Evolutionary conservation across 2,888 invertebrate genomes (phyloP).

Genomic region (Agrenia bidenticulata): DNA sequence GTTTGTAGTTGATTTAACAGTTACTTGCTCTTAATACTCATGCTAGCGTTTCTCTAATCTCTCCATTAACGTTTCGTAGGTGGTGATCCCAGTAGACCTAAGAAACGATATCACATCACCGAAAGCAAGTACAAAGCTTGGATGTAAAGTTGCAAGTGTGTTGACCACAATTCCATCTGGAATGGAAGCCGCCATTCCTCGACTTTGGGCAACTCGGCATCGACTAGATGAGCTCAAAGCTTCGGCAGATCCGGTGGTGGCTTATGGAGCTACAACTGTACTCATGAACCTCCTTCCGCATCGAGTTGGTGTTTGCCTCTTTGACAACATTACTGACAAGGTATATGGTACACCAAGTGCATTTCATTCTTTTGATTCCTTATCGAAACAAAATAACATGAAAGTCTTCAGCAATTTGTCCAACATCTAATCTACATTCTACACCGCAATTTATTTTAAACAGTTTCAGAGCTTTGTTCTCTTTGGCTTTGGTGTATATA

Average conservation of each 20-base stretch:
- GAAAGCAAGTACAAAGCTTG: constrained; percentile 54
- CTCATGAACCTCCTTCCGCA: constrained; percentile 55
- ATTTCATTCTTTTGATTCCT: too few species aligned
- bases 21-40: too few species aligned
- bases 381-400: too few species aligned
- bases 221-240: constrained; percentile 58
- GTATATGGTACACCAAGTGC: too few species aligned
- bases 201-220: constrained; percentile 62
- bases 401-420: too few species aligned
- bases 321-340: constrained; percentile 50
- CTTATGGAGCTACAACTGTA: constrained; percentile 59
- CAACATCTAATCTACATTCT: too few species aligned
- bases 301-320: constrained; percentile 43
- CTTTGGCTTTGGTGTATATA: too few species aligned
- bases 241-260: constrained; percentile 60
- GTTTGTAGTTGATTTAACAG: too few species aligned
- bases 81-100: constrained; percentile 57
- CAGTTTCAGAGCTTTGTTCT: too few species aligned
- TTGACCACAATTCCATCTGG: constrained; percentile 59
- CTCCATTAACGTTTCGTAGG: constrained; percentile 51
- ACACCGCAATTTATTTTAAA: too few species aligned
- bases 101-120: constrained; percentile 54
- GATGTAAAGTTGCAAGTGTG: constrained; percentile 56
- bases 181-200: constrained; percentile 63
- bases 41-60: too few species aligned